Evolutionary conservation across 1,140 invertebrate genomes (phyloP), one percentile per base, ranked within the genome.

Genomic region (Aphaenogaster ashmeadi): DNA sequence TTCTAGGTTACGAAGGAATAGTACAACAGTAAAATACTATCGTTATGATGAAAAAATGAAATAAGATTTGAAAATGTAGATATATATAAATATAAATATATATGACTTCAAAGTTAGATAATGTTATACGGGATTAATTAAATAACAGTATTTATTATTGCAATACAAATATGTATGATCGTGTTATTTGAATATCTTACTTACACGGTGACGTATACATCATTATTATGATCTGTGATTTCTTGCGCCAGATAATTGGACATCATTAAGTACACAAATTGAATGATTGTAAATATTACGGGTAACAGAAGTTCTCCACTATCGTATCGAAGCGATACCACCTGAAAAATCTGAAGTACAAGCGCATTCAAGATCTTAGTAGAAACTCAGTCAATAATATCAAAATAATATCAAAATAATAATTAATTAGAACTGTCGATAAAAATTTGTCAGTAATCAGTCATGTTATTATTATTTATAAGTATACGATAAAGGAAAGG

Each of bases 171-270:
- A 9, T 56, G 9, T 50, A 50, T 44, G 9, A 21, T 47, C n/a
- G 15, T 21, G 9, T 15, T 21, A 36, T 47, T 0, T 47, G 11
- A 21, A 54, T 11, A 15, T 36, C 6, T 62, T 27, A 15, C 58
- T 60, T 78, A 78, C 60, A 36, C 60, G 13, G 60, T 36, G 33
- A 36, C 5, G 8, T 21, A 67, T 27, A 69, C 21, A 13, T 71
- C 13, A 15, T 67, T 56, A 58, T 71, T 81, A 15, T 81, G 41
- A 81, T 81, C 79, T 1, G 8, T 79, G 21, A 79, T 50, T 64
- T 64, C 11, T 50, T 79, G 77, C 3, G 58, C 56, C 3, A 62
- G 1, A 66, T 64, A 79, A 18, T 75, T 75, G 38, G 4, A 0
- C 4, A 41, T 0, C 1, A 75, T n/a, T 4, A 79, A 8, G 9